Evolutionary conservation across 2,888 invertebrate species (phyloP).

Genomic region (Carpatolechia fugitivella): DNA sequence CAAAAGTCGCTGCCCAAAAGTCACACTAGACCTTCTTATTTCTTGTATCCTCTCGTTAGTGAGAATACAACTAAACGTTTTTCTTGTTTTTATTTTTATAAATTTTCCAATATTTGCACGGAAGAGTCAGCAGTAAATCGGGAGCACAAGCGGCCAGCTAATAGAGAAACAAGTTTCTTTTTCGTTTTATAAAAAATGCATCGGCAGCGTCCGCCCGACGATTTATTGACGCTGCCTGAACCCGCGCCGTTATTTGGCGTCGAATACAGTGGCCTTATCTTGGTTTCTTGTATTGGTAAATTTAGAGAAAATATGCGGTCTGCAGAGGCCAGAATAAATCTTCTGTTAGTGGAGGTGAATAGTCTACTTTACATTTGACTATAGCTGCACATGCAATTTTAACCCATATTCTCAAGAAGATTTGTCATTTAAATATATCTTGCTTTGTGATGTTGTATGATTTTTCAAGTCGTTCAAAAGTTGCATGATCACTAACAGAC

Average conservation of each 20-base stretch:
- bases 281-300: slow-evolving; percentile 10
- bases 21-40: too few relatives aligned
- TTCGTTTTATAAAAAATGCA: slow-evolving; percentile 44
- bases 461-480: too few relatives aligned
- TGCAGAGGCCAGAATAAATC: not conserved
- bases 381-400: too few relatives aligned
- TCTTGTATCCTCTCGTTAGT: too few relatives aligned
- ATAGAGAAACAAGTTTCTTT: slow-evolving; percentile 37
- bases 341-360: not conserved
- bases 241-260: slow-evolving; percentile 15
- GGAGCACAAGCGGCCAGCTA: slow-evolving; percentile 13
- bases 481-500: too few relatives aligned
- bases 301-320: not conserved
- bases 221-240: slow-evolving; percentile 31
- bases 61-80: too few relatives aligned
- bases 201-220: slow-evolving; percentile 28
- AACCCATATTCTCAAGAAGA: too few relatives aligned
- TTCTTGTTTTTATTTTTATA: too few relatives aligned
- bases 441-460: too few relatives aligned
- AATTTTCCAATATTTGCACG: not conserved
- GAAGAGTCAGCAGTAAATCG: slow-evolving; percentile 6
- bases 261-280: slow-evolving; percentile 7
- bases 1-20: too few relatives aligned
- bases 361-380: too few relatives aligned
- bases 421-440: too few relatives aligned